Evolutionary conservation across 2,113 vertebrate species (phyloP).

Genomic region (Globicephala melas): DNA sequence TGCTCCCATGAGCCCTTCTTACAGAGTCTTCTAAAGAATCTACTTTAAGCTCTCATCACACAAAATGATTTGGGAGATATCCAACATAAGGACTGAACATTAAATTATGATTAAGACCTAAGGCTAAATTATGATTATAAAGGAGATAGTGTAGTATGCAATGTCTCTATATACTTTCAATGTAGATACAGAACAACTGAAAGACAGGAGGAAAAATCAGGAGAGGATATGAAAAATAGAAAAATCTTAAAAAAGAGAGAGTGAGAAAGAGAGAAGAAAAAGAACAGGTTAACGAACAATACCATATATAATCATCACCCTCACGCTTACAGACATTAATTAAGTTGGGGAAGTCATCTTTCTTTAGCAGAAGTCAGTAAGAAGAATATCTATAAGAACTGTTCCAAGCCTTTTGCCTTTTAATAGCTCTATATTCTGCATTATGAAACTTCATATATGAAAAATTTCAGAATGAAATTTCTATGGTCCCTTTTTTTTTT

Average conservation of each 20-base stretch:
- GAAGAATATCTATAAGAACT: background rate
- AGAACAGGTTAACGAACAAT: background rate
- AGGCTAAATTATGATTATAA: background rate
- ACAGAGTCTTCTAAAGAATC: background rate
- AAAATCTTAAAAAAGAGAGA: background rate
- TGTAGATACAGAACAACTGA: background rate
- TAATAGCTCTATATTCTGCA: background rate
- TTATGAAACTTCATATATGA: background rate
- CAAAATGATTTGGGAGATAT: constrained; percentile 1
- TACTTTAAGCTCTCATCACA: background rate
- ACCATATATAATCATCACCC: background rate
- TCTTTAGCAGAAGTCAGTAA: background rate
- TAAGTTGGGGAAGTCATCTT: background rate
- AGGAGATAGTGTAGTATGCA: background rate
- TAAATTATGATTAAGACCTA: background rate
- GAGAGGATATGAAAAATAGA: background rate
- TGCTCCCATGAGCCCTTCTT: background rate
- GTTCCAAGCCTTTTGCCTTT: background rate
- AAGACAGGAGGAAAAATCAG: background rate
- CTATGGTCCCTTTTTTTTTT: background rate
- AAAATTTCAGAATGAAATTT: background rate
- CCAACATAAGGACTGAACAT: background rate
- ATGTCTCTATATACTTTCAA: background rate
- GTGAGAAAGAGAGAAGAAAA: background rate
- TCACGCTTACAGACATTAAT: background rate